Evolutionary conservation across 2,113 vertebrate species (phyloP).

Genomic region (Thryonomys swinderianus): DNA sequence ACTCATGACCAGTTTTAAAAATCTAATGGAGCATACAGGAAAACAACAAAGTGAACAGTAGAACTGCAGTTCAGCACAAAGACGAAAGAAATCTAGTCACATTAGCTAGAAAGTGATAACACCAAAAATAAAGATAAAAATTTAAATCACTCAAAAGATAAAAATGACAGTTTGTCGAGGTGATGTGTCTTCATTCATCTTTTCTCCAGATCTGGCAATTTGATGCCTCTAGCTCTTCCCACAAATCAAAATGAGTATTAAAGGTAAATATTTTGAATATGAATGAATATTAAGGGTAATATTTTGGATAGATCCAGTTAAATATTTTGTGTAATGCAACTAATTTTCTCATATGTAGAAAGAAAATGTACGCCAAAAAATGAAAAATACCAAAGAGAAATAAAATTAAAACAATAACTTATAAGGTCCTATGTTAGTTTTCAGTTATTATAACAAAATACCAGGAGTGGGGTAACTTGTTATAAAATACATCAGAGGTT

Average conservation of each 20-base stretch:
- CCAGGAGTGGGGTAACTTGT: neutral
- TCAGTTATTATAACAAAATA: neutral
- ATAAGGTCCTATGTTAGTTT: neutral
- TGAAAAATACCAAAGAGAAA: neutral
- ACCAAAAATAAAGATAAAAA: neutral
- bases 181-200: neutral
- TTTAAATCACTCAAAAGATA: neutral
- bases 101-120: neutral
- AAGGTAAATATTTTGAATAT: neutral
- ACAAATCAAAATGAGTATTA: neutral
- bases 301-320: neutral
- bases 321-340: neutral
- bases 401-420: neutral
- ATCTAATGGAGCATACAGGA: neutral
- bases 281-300: neutral
- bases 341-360: neutral
- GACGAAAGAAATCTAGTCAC: neutral
- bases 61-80: no score
- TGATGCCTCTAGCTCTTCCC: neutral
- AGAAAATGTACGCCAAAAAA: neutral
- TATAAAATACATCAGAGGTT: neutral
- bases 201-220: neutral
- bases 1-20: neutral
- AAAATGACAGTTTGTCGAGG: neutral
- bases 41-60: neutral